Evolutionary conservation across 2,113 vertebrate species (phyloP), one percentile per base, ranked within the genome.

Genomic region (Phocoena sinus): DNA sequence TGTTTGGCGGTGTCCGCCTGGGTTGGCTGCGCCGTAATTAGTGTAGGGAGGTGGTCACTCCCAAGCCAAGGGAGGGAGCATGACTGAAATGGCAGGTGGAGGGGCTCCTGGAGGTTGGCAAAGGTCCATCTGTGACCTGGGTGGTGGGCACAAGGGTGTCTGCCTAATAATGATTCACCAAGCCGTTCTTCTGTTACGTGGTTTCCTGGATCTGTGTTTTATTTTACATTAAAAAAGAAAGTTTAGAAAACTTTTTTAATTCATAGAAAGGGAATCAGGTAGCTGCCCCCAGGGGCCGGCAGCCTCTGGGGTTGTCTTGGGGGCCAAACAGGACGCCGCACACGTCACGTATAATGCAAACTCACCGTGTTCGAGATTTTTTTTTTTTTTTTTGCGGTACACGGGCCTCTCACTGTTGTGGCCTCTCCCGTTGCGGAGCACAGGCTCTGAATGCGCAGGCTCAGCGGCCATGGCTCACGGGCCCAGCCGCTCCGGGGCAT

Each of bases 321-420:
- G 60, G 50, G 50, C n/a, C 44, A 23, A n/a, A 67, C 0, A 68
- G 70, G 62, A 13, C 1, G 4, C 50, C 0, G 3, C 13, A 41
- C 5, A 7, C 0, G 1, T 28, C 9, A 4, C 1, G 3, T 47
- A n/a, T 1, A 38, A 25, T 0, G 6, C 15, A 13, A 2, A 3
- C 23, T 41, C 47, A 1, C 13, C 58, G 26, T 31, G 20, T 58
- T 15, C 9, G 0, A 25, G 47, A 60, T 20, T 41, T 41, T 41
- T 41, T 41, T 41, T 41, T 41, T 41, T 41, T 41, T 41, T 41
- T 41, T 41, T 41, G 6, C 7, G 41, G 41, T 41, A 41, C 41
- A 41, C 1, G 41, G 41, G 41, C 41, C 41, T 41, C 41, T 41
- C 41, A 41, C 41, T 41, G 41, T 41, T 41, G 41, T 41, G 41